These are phyloP conservation scores for Poeciliopsis infans DNA, from an alignment of 2,797 vertebrate species.

Conservation along the genomic window DNA sequence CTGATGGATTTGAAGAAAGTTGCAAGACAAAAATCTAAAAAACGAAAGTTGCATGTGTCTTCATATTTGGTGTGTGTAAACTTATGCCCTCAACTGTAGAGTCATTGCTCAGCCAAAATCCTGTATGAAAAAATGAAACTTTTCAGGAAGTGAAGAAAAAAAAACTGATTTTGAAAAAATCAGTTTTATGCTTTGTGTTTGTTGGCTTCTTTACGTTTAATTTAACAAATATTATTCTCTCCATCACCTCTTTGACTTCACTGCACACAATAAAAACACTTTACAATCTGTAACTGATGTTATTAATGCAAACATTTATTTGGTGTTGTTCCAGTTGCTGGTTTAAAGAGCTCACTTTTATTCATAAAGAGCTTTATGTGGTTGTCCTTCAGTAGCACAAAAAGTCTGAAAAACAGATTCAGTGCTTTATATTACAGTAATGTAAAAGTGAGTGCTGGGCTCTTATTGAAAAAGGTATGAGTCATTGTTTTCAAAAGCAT, in stretches of 20 bases:
- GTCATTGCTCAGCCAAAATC: neutral
- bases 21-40: too few species aligned
- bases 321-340: neutral
- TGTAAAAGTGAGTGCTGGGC: neutral
- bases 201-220: neutral
- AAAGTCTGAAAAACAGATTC: neutral
- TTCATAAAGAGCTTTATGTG: neutral
- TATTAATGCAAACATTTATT: neutral
- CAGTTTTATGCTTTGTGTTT: neutral
- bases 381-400: neutral
- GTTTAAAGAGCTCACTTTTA: conserved; percentile 1
- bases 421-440: neutral
- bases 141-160: neutral
- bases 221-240: neutral
- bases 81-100: neutral
- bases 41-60: too few species aligned
- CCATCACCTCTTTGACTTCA: neutral
- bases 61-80: neutral
- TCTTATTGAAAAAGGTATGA: neutral
- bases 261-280: neutral
- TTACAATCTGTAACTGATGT: neutral
- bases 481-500: neutral
- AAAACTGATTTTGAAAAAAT: too few species aligned
- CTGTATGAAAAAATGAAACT: neutral
- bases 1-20: too few species aligned